Percentiles rank a stretch among this genome's conserved stretches.
These are phyloP conservation scores for Isaurus tuberculatus DNA, from an alignment of 92 coral and sea anemone species.

Conservation along the genomic window DNA sequence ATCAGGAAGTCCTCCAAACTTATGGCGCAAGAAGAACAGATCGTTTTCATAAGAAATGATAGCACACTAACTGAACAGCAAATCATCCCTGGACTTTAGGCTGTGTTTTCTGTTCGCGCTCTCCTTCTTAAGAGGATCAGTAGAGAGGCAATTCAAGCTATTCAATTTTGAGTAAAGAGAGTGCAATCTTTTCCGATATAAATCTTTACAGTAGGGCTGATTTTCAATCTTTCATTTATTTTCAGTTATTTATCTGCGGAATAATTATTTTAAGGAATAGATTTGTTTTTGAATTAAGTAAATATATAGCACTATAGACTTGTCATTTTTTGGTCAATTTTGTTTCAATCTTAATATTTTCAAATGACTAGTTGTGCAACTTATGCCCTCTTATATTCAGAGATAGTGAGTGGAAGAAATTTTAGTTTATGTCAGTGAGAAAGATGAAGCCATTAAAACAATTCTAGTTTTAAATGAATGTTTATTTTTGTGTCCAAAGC, in stretches of 20 bases:
- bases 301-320: no score
- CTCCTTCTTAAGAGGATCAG: conserved; percentile 35
- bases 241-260: no score
- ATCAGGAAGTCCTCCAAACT: conserved; percentile 41
- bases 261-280: no score
- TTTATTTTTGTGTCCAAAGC: not conserved
- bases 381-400: no score
- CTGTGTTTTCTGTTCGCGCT: conserved; percentile 37
- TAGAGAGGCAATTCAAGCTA: conserved; percentile 31
- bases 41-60: conserved; percentile 32
- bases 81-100: conserved; percentile 2
- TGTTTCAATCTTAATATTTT: no score
- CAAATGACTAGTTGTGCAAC: no score
- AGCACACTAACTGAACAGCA: not conserved
- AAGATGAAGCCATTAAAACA: no score
- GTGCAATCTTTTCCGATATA: not conserved
- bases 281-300: no score
- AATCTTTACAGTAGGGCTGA: not conserved
- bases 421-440: no score
- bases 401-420: no score
- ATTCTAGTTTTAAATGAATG: not conserved
- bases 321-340: no score
- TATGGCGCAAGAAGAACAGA: conserved; percentile 30
- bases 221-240: not conserved
- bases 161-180: not conserved